Evolutionary conservation across 2,888 invertebrate genomes (phyloP).

Genomic region (Periphyllus acericola): DNA sequence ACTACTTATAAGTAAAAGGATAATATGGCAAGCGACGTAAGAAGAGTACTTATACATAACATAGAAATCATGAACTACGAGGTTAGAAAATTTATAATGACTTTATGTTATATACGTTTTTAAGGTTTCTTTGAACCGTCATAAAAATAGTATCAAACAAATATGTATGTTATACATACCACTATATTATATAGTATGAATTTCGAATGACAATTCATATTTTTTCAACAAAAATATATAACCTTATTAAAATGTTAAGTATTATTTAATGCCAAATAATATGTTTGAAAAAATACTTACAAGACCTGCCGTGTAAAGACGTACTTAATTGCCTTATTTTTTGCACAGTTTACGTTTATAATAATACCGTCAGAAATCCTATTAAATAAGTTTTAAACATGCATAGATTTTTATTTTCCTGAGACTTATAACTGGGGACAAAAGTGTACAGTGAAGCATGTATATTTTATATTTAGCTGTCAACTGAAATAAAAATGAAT

Average conservation of each 20-base stretch:
- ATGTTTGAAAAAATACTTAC: background rate
- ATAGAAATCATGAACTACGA: background rate
- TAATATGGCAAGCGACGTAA: too few species aligned
- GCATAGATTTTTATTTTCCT: background rate
- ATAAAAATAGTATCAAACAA: constrained; percentile 12
- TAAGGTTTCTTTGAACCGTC: constrained; percentile 36
- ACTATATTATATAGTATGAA: background rate
- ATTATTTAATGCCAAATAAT: background rate
- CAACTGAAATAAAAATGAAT: background rate
- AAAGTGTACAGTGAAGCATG: background rate
- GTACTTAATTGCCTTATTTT: background rate
- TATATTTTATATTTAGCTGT: background rate
- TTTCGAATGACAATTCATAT: background rate
- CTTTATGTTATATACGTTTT: background rate
- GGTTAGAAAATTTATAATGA: background rate
- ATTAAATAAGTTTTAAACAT: background rate
- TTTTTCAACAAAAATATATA: background rate
- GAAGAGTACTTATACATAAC: background rate
- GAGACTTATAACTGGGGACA: background rate
- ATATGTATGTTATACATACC: background rate
- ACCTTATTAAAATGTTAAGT: background rate
- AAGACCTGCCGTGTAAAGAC: background rate
- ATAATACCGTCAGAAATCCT: background rate
- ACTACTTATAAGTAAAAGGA: too few species aligned
- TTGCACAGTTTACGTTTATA: background rate